A percentile compares a stretch with the other conserved stretches of the same genome.
Conservation (phyloP, 2,113 vertebrate genomes). For the Macquaria ambigua region DNA sequence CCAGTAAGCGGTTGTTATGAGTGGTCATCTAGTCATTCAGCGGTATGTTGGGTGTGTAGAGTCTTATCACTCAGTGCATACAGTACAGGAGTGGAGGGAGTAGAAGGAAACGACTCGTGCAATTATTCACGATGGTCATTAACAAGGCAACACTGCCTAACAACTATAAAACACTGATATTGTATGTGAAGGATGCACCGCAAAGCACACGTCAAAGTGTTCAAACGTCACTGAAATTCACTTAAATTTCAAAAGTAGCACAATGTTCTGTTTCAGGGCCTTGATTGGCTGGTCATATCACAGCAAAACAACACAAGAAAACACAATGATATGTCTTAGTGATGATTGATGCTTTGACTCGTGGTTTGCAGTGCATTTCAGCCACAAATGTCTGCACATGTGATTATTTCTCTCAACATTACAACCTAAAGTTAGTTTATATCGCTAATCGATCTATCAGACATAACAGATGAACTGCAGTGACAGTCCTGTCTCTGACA, state of each 20-base stretch:
- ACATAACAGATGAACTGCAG: conserved; percentile 3
- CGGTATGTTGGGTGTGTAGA: conserved; percentile 33
- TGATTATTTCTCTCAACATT: neutral
- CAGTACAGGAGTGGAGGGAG: neutral
- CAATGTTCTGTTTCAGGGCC: neutral
- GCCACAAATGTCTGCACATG: neutral
- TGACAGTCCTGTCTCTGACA: neutral
- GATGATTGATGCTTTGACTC: neutral
- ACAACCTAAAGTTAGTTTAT: neutral
- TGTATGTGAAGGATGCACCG: neutral
- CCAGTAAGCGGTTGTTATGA: conserved; percentile 11
- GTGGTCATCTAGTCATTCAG: conserved; percentile 18
- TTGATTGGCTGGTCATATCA: neutral
- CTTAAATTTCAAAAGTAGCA: neutral
- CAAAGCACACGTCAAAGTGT: neutral
- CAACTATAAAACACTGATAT: neutral
- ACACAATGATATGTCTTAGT: too few species aligned
- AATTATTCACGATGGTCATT: conserved; percentile 29
- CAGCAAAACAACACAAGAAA: conserved; percentile 1
- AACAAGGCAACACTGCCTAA: neutral
- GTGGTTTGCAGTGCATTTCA: neutral
- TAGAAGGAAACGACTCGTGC: conserved; percentile 24
- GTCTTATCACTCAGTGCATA: conserved; percentile 34
- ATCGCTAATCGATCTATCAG: neutral
- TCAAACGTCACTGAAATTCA: neutral